phyloP scores from a whole-genome alignment of 2,797 vertebrate species.

The Pithecia hirsuta region DNA sequence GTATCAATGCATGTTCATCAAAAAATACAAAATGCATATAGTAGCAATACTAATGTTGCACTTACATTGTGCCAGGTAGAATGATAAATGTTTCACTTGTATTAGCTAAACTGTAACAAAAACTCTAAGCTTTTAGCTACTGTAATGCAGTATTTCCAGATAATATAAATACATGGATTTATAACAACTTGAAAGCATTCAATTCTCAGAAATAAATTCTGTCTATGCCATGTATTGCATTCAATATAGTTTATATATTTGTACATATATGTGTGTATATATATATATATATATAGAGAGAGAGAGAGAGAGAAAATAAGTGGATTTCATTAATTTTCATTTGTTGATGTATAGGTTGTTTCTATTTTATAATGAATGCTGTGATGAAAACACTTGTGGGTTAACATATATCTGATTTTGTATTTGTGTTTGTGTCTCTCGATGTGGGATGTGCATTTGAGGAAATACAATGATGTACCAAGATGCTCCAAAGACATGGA shows the following conservation, averaged over 20 bases:
- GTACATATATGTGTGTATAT: too few species aligned
- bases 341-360: not conserved
- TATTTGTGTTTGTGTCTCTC: not conserved
- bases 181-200: not conserved
- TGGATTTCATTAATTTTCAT: not conserved
- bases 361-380: not conserved
- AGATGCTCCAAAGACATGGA: not conserved
- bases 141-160: not conserved
- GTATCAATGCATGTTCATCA: not conserved
- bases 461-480: not conserved
- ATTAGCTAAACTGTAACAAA: not conserved
- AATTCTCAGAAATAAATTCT: not conserved
- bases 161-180: not conserved
- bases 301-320: not conserved
- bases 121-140: not conserved
- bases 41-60: not conserved
- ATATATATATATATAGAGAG: too few species aligned
- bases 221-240: not conserved
- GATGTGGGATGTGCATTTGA: not conserved
- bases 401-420: not conserved
- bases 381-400: not conserved
- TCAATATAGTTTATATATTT: not conserved
- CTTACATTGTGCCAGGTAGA: not conserved
- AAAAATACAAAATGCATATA: not conserved
- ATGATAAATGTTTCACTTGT: not conserved